Evolutionary conservation across 2,888 invertebrate species (phyloP).

Genomic region (Nycteola revayana): DNA sequence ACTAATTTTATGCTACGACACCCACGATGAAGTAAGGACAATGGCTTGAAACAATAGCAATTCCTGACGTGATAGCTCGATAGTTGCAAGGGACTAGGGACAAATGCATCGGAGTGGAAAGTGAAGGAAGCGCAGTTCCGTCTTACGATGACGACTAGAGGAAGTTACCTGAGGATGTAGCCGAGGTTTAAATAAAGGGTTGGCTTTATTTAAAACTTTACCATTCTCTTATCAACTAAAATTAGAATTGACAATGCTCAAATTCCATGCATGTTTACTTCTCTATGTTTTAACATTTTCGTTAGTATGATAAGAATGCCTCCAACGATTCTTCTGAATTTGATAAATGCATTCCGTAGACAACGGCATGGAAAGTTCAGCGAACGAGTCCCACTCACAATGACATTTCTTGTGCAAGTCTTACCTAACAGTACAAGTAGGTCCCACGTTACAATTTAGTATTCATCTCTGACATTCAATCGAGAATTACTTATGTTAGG

Average conservation of each 20-base stretch:
- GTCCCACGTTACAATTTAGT: slow-evolving; percentile 30
- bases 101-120: slow-evolving; percentile 56
- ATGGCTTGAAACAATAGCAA: slow-evolving; percentile 52
- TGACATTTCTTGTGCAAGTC: slow-evolving; percentile 37
- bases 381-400: slow-evolving; percentile 33
- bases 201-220: too few relatives aligned
- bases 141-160: slow-evolving; percentile 34
- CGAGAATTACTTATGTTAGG: too few relatives aligned
- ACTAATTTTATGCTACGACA: too few relatives aligned
- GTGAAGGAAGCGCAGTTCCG: slow-evolving; percentile 67
- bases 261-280: too few relatives aligned
- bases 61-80: slow-evolving; percentile 34
- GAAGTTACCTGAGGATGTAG: slow-evolving; percentile 39
- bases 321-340: too few relatives aligned
- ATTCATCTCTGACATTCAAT: slow-evolving; percentile 24
- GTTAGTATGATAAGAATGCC: too few relatives aligned
- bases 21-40: too few relatives aligned
- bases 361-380: slow-evolving; percentile 23
- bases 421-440: slow-evolving; percentile 30
- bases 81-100: slow-evolving; percentile 44
- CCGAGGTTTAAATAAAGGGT: slow-evolving; percentile 27
- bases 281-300: too few relatives aligned
- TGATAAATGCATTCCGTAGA: slow-evolving; percentile 19
- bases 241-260: too few relatives aligned
- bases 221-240: too few relatives aligned